Base-by-base conservation (phyloP, 2,797 vertebrate species). In the Morelia viridis region DNA sequence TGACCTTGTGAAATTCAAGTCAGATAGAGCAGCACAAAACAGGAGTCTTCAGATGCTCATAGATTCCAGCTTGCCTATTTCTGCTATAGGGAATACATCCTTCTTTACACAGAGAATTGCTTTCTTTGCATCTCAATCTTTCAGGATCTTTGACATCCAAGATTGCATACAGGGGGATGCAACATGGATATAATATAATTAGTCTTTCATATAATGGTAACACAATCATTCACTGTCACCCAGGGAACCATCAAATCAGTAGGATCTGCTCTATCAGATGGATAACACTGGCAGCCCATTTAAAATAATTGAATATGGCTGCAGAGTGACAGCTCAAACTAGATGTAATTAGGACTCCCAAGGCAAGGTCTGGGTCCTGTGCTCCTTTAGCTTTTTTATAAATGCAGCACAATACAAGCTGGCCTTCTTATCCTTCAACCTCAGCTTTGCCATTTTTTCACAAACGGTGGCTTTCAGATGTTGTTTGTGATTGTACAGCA, bases 241-340 rank as follows among this genome's bases (percentile, higher is more conserved):
- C 90, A 92, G 0, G 53, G 41, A n/a, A 89, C 65, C 65, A 65
- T 92, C 0, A 0, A 1, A 91, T 71, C n/a, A 50, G 8, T 31
- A 88, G 62, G 62, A 90, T 88, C 62, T 9, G 84, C 8, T 90
- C 0, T 35, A 90, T 64, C 28, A 91, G 35, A 83, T 8, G 85
- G 56, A 26, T 93, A 93, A 92, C 28, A 26, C 22, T 41, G 86
- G 65, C 31, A 93, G 53, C 80, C 93, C 50, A 53, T 90, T 92
- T n/a, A 90, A 1, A 85, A 57, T 76, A 89, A 93, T 88, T 92
- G 68, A 57, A 85, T 12, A 84, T 4, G 46, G 28, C 7, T 90
- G 64, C 91, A 93, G 46, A 88, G 31, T 58, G 35, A 93, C 87
- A 92, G 93, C 24, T 90, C 91, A 94, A 71, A 64, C 91, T 91